Conservation (phyloP, 1,140 invertebrate genomes). For the Drosophila yakuba region DNA sequence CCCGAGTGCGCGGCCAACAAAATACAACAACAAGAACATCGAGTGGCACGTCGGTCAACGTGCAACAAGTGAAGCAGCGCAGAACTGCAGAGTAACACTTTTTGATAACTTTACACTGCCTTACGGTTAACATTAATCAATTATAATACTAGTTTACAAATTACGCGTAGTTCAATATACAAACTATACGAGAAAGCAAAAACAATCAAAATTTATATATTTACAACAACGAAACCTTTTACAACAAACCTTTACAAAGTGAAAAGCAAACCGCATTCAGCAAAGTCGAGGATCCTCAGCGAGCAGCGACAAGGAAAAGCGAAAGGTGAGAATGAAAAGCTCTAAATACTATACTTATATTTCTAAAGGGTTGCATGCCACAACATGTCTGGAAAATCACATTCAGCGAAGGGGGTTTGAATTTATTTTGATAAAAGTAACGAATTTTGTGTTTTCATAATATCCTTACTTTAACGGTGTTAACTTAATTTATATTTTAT, state of each 20-base stretch:
- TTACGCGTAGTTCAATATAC: slow-evolving; percentile 51
- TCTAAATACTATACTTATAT: too few species aligned
- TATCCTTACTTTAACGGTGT: too few species aligned
- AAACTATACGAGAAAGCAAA: slow-evolving; percentile 31
- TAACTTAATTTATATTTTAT: too few species aligned
- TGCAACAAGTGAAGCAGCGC: slow-evolving; percentile 49
- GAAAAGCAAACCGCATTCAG: slow-evolving; percentile 39
- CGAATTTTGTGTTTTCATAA: too few species aligned
- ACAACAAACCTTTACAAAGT: slow-evolving; percentile 1
- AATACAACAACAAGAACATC: slow-evolving; percentile 28
- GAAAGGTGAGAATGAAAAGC: slow-evolving; percentile 43
- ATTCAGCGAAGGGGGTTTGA: too few species aligned
- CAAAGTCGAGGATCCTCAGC: slow-evolving; percentile 28
- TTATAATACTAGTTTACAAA: slow-evolving; percentile 38
- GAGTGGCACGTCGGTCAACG: slow-evolving; percentile 36
- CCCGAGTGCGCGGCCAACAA: slow-evolving; percentile 37
- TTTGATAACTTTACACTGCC: slow-evolving; percentile 80
- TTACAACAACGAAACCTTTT: slow-evolving; percentile 29
- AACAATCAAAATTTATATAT: slow-evolving; percentile 53
- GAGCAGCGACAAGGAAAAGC: slow-evolving; percentile 33
- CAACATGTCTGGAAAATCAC: too few species aligned
- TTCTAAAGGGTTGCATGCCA: background rate
- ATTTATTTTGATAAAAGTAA: too few species aligned
- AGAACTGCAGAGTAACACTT: slow-evolving; percentile 45
- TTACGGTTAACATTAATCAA: slow-evolving; percentile 43